Percentiles rank a stretch among this genome's conserved stretches.
Conservation (phyloP, 2,797 vertebrate genomes). For the Pangasius mekongensis region DNA sequence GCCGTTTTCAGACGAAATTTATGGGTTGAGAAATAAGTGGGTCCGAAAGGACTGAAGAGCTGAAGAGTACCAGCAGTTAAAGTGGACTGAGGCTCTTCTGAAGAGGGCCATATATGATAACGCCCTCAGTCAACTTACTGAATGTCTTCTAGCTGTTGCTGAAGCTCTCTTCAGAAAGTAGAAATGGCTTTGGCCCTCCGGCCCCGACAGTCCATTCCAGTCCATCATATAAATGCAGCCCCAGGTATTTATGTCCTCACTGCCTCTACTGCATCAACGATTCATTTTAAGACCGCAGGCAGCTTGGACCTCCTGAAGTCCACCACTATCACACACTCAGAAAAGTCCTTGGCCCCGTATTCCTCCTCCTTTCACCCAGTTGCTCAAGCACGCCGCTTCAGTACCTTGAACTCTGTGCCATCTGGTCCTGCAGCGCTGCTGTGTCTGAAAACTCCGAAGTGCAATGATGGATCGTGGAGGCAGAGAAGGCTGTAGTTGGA, state of each 20-base stretch:
- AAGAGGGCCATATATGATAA: background rate
- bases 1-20: no score
- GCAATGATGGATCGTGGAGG: background rate
- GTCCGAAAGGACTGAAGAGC: background rate
- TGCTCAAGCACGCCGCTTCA: background rate
- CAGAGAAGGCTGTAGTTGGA: background rate
- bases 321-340: background rate
- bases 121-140: background rate
- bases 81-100: background rate
- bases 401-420: background rate
- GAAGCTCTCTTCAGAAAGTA: background rate
- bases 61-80: background rate
- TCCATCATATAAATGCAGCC: background rate
- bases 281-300: background rate
- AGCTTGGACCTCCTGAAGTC: background rate
- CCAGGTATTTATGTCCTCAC: background rate
- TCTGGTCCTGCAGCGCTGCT: background rate
- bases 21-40: no score
- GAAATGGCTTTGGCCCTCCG: background rate
- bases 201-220: background rate
- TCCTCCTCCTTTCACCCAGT: background rate
- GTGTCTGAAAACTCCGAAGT: background rate
- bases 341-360: no score
- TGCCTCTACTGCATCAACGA: background rate
- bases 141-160: background rate